Base-by-base conservation (phyloP, 2,113 vertebrate species). In the Engraulis encrasicolus region DNA sequence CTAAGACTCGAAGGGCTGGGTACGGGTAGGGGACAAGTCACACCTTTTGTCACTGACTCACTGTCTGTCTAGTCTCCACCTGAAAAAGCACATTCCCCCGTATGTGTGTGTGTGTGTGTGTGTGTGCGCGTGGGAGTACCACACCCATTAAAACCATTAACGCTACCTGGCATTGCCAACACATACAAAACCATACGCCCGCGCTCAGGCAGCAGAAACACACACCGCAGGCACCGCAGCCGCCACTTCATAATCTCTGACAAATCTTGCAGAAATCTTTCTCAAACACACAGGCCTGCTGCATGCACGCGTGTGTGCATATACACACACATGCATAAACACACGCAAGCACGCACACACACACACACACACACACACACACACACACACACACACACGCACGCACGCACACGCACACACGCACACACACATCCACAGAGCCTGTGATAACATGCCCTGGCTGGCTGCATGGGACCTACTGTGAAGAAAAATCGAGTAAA, bases 41-140 rank as follows among this genome's bases (percentile, higher is more conserved):
- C 81, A 45, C 84, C 79, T 20, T n/a, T 54, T 84, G 19, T 1
- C 38, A 12, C 38, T 93, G 93, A 93, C 86, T 92, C 93, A 93
- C 86, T 77, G 91, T 91, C 92, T 93, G 82, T 91, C 92, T 93
- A 81, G 80, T 19, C 83, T 83, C 74, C 45, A 71, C 78, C 84
- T 78, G 6, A 12, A 18, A 79, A 86, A 77, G n/a, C 87, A 66
- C 84, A 45, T n/a, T 19, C 20, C 50, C 50, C 36, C 61, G 80
- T 81, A 45, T 66, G 23, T 36, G 71, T 77, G 15, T 71, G 85
- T 79, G 78, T 81, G 79, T 85, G 71, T 45, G 15, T 50, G 82
- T 80, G 34, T 82, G n/a, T 50, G 80, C 40, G 58, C 54, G 78
- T 77, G 48, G 52, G 78, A 82, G 71, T 80, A 9, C 78, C 50